Conservation (phyloP, 2,888 invertebrate species). For the Lasioglossum leucozonium region DNA sequence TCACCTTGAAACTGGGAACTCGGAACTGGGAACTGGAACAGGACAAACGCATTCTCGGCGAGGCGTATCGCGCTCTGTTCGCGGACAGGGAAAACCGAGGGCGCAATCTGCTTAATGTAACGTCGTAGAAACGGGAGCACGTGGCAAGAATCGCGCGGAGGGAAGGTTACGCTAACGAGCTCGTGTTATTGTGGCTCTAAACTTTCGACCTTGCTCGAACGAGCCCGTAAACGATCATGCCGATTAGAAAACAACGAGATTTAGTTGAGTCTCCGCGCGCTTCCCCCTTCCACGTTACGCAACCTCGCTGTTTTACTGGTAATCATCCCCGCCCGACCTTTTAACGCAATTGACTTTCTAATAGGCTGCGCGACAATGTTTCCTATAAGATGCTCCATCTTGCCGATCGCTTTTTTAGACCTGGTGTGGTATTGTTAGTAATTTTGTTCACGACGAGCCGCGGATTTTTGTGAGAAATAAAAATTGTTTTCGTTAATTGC, state of each 20-base stretch:
- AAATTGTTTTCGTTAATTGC: too few species aligned
- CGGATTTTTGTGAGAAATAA: too few species aligned
- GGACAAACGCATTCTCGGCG: background rate
- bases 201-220: slow-evolving; percentile 43
- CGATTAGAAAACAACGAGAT: slow-evolving; percentile 52
- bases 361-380: background rate
- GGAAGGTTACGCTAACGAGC: slow-evolving; percentile 39
- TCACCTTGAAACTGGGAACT: background rate
- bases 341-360: slow-evolving; percentile 45
- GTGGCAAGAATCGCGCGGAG: slow-evolving; percentile 23
- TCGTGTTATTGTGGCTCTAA: slow-evolving; percentile 32
- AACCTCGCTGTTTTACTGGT: slow-evolving; percentile 7
- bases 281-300: slow-evolving; percentile 22
- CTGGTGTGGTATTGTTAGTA: too few species aligned
- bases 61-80: background rate
- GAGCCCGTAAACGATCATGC: slow-evolving; percentile 34
- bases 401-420: too few species aligned
- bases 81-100: slow-evolving; percentile 12
- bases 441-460: too few species aligned
- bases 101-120: slow-evolving; percentile 25
- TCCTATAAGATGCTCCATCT: too few species aligned
- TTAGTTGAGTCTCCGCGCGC: slow-evolving; percentile 23
- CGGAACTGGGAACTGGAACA: background rate
- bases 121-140: slow-evolving; percentile 23
- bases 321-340: slow-evolving; percentile 10